These are phyloP conservation scores for Rambutsinella grinnellia DNA, from an alignment of 2,888 invertebrate genomes.

Conservation along the genomic window DNA sequence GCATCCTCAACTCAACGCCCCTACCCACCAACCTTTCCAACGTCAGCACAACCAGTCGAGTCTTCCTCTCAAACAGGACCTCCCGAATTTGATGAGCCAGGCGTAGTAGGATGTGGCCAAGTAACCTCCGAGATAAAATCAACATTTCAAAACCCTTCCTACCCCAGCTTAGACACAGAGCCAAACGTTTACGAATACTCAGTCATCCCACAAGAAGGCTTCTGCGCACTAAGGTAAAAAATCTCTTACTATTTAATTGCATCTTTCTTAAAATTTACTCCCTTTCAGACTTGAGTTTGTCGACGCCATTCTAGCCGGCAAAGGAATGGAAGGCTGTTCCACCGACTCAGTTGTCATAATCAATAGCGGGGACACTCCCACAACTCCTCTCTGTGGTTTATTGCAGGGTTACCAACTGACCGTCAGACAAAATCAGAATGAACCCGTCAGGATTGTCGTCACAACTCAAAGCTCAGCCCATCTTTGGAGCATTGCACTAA, in stretches of 20 bases:
- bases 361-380: constrained; percentile 55
- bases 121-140: constrained; percentile 41
- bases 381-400: constrained; percentile 60
- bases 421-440: constrained; percentile 25
- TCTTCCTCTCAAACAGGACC: too few species aligned
- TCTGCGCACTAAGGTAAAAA: constrained; percentile 59
- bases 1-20: constrained; percentile 8
- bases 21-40: constrained; percentile 3
- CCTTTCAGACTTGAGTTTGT: constrained; percentile 52
- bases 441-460: constrained; percentile 51
- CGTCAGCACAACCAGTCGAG: background rate
- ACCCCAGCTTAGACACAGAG: constrained; percentile 56
- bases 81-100: constrained; percentile 10
- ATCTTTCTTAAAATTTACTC: background rate
- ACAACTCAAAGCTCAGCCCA: constrained; percentile 61
- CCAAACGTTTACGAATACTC: constrained; percentile 55
- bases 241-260: background rate
- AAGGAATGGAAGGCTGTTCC: constrained; percentile 54
- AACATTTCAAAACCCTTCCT: constrained; percentile 58
- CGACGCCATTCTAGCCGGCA: constrained; percentile 57
- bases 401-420: constrained; percentile 63
- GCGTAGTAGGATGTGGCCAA: constrained; percentile 17
- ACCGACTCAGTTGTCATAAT: constrained; percentile 59
- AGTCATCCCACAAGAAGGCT: constrained; percentile 53
- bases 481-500: constrained; percentile 58